A percentile compares a stretch with the other conserved stretches of the same genome.
phyloP scores from a whole-genome alignment of 2,797 vertebrate genomes.

The Enteromius treurensis region DNA sequence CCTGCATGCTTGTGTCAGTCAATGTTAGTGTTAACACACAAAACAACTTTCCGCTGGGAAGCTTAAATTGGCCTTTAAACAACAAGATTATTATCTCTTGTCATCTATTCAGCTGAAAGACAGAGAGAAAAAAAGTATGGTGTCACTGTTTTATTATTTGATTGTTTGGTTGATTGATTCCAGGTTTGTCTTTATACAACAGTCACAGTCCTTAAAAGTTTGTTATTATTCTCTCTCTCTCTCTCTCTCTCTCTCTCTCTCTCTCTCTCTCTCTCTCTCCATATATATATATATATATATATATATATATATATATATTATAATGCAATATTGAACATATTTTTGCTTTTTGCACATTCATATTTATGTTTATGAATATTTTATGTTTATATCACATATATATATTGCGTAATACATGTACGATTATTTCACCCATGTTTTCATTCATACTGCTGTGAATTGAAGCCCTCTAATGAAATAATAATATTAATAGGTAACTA shows the following conservation, averaged over 20 bases:
- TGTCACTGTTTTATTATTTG: neutral
- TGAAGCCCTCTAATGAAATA: neutral
- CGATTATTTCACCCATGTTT: neutral
- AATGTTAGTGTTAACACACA: conserved; percentile 13
- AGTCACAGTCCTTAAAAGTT: neutral
- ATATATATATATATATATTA: neutral
- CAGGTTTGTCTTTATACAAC: neutral
- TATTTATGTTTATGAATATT: neutral
- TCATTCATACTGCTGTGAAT: neutral
- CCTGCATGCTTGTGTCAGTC: neutral
- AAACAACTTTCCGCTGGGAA: conserved; percentile 30
- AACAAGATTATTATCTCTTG: conserved; percentile 23
- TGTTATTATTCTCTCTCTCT: neutral
- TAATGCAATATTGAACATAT: neutral
- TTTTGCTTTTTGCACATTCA: neutral
- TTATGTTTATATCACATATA: neutral
- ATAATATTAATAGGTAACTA: neutral
- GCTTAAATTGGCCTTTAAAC: conserved; percentile 6
- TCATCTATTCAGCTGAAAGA: neutral
- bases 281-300: neutral
- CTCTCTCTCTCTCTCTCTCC: too few species aligned
- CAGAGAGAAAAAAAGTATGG: neutral
- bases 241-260: too few species aligned
- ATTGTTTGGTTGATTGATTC: neutral
- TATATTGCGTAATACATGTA: neutral